A percentile compares a stretch with the other conserved stretches of the same genome.
These are phyloP conservation scores for Sarcophaga rosellei DNA, from an alignment of 2,888 invertebrate genomes.

Conservation along the genomic window DNA sequence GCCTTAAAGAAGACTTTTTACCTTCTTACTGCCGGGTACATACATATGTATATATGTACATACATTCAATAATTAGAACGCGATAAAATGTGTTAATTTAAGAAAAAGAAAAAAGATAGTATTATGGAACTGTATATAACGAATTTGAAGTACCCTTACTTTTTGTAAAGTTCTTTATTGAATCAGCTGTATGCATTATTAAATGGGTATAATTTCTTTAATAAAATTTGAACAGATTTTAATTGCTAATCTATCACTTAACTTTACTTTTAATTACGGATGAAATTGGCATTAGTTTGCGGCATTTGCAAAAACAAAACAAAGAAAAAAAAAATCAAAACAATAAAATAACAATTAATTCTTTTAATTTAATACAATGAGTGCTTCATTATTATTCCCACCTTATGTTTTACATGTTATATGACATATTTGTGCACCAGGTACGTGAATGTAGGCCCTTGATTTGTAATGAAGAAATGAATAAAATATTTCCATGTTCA, in stretches of 20 bases:
- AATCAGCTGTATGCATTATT: background rate
- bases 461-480: background rate
- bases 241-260: no score
- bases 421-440: slow-evolving; percentile 44
- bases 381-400: slow-evolving; percentile 9
- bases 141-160: background rate
- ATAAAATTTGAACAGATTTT: no score
- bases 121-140: background rate
- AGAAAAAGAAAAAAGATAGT: background rate
- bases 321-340: no score
- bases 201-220: no score
- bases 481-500: slow-evolving; percentile 43
- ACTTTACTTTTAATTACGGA: no score
- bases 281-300: background rate
- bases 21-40: background rate
- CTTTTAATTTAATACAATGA: slow-evolving; percentile 6
- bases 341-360: slow-evolving; percentile 15
- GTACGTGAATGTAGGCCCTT: slow-evolving; percentile 57
- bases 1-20: no score
- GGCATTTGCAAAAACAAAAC: background rate
- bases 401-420: background rate
- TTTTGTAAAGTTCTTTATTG: background rate
- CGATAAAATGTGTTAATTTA: background rate
- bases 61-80: background rate
- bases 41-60: background rate